phyloP scores from a whole-genome alignment of 2,888 invertebrate species.

The Galerucella calmariensis region DNA sequence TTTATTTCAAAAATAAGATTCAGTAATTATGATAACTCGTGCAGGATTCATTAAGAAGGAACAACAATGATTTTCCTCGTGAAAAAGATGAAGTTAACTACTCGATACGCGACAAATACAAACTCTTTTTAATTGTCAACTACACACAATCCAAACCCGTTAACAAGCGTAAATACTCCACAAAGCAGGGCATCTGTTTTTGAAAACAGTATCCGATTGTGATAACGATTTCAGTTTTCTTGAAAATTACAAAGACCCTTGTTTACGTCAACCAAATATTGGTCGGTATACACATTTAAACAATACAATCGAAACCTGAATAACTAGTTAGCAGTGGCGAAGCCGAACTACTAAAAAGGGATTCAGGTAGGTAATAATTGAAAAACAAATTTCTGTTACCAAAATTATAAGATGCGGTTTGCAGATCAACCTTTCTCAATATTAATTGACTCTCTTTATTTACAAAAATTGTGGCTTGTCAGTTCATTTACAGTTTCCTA shows the following conservation, averaged over 20 bases:
- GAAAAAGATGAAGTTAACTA: not conserved
- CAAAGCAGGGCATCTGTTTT: slow-evolving; percentile 35
- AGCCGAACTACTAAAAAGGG: not conserved
- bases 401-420: too few relatives aligned
- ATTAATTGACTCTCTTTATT: too few relatives aligned
- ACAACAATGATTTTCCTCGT: not conserved
- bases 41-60: too few relatives aligned
- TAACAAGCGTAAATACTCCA: slow-evolving; percentile 14
- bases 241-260: slow-evolving; percentile 38
- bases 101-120: not conserved
- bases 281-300: slow-evolving; percentile 11
- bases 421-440: too few relatives aligned
- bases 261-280: slow-evolving; percentile 35
- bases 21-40: too few relatives aligned
- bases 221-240: slow-evolving; percentile 37
- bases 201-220: slow-evolving; percentile 29
- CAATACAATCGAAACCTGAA: slow-evolving; percentile 26
- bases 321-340: slow-evolving; percentile 15
- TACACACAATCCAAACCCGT: slow-evolving; percentile 3
- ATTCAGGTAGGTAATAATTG: not conserved
- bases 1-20: too few relatives aligned
- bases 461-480: too few relatives aligned
- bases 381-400: too few relatives aligned
- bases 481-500: too few relatives aligned
- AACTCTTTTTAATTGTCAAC: slow-evolving; percentile 16